Evolutionary conservation across 2,888 invertebrate genomes (phyloP), one percentile per base, ranked within the genome.

Genomic region (Thyatira batis): DNA sequence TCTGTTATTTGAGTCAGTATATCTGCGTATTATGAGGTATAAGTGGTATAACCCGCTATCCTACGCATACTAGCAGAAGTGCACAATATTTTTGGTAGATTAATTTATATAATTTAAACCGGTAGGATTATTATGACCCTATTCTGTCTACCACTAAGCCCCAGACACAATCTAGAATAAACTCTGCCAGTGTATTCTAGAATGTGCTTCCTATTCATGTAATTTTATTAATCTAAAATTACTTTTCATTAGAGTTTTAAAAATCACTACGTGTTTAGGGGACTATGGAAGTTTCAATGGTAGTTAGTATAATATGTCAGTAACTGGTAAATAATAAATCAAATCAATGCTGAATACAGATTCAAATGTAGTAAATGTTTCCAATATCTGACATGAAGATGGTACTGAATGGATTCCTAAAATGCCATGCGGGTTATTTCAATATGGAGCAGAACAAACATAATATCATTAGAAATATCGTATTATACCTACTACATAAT

Each of bases 341-440:
- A n/a, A n/a, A n/a, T n/a, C n/a, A n/a, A n/a, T n/a, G n/a, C n/a
- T 33, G 4, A 13, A 2, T 11, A 6, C 3, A 3, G 33, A 2
- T 33, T 5, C n/a, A 13, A 3, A 4, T 33, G 13, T 1, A 39
- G 0, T 17, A 39, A 39, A 39, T 13, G 39, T 39, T 39, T 39
- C n/a, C 8, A 39, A 39, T 8, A 13, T 39, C 39, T 39, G 39
- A 6, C 39, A 39, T 39, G 17, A 39, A 39, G 17, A 39, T 39
- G 13, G 39, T 8, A 39, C 39, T 39, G 8, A 2, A 39, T 17
- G 11, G 8, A 39, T 39, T 2, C 33, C 13, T 52, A 54, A 28
- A 39, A 50, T 57, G 51, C 49, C 54, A 81, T 89, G 80, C 85
- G 87, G 87, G 88, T 86, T 30, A 80, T 87, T 86, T 72, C 8